Evolutionary conservation across 2,888 invertebrate species (phyloP), one percentile per base, ranked within the genome.

Genomic region (Hetaerina titia): DNA sequence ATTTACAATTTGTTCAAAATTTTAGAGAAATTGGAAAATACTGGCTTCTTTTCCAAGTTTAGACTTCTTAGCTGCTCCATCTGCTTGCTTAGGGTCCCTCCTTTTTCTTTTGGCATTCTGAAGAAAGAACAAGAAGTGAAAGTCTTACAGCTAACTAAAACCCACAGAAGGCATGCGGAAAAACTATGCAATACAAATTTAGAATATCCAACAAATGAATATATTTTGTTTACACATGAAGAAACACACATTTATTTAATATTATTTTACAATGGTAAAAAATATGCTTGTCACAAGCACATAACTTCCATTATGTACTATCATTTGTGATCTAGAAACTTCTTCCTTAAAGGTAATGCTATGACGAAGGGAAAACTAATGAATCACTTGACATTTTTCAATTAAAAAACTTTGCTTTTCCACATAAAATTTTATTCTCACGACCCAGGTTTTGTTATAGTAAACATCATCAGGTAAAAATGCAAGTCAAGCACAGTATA

Each of bases 21-120:
- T 22, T 92, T 69, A 92, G n/a, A 92, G 69, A 92, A 92, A 92
- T n/a, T 92, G 92, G 69, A 92, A 92, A 69, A 92, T 92, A n/a
- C 92, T 92, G 2, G 56, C 69, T 25, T 69, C 92, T 57, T 64
- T 19, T 5, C 19, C 64, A 69, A 69, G 22, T 57, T 92, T 92
- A 9, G 69, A 69, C 69, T 92, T 92, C 60, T 92, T 92, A 0
- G 69, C 22, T 6, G 31, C 17, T 2, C 56, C 56, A 22, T 45
- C 64, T 13, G 45, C 13, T 17, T 64, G n/a, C 11, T 56, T 69
- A 5, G 56, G n/a, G 8, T 92, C 69, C n/a, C 15, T 19, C 57
- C 60, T 92, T 74, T 92, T 92, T 56, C 92, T 92, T 56, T 92
- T 92, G 15, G 31, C n/a, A 22, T 25, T 69, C 92, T 92, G 92